phyloP scores from a whole-genome alignment of 2,888 invertebrate genomes.

The Pandemis corylana region DNA sequence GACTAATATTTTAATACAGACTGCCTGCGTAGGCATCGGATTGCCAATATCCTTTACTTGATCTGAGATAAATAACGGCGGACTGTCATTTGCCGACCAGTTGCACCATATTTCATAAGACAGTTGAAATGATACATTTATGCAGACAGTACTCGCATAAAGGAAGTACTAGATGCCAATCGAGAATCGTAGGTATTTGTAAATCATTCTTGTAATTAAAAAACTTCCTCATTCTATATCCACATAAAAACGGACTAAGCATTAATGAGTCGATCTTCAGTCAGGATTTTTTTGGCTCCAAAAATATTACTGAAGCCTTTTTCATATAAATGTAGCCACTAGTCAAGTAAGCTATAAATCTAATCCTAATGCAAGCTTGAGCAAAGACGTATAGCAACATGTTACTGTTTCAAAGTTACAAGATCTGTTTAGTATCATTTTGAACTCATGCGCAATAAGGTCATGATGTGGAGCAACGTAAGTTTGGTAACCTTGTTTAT shows the following conservation, averaged over 20 bases:
- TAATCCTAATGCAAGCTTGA: too few species aligned
- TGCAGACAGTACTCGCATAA: neutral
- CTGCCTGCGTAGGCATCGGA: neutral
- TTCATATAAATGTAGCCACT: too few species aligned
- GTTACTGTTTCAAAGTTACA: neutral
- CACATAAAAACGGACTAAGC: too few species aligned
- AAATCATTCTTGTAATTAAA: too few species aligned
- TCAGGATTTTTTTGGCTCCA: too few species aligned
- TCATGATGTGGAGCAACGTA: slow-evolving; percentile 31
- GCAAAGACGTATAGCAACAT: neutral
- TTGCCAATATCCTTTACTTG: slow-evolving; percentile 29
- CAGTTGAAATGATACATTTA: neutral
- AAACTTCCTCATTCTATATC: too few species aligned
- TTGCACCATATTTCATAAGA: slow-evolving; percentile 22
- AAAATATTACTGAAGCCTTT: too few species aligned
- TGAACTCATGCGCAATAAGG: slow-evolving; percentile 23
- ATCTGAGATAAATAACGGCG: slow-evolving; percentile 30
- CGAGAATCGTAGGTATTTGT: too few species aligned
- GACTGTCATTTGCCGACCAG: slow-evolving; percentile 19
- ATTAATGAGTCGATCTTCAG: too few species aligned
- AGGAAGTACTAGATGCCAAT: too few species aligned
- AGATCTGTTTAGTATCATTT: neutral
- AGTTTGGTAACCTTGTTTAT: slow-evolving; percentile 40
- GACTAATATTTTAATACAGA: slow-evolving; percentile 4
- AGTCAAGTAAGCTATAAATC: too few species aligned